phyloP scores from a whole-genome alignment of 1,140 invertebrate species.

The Drosophila parvula region DNA sequence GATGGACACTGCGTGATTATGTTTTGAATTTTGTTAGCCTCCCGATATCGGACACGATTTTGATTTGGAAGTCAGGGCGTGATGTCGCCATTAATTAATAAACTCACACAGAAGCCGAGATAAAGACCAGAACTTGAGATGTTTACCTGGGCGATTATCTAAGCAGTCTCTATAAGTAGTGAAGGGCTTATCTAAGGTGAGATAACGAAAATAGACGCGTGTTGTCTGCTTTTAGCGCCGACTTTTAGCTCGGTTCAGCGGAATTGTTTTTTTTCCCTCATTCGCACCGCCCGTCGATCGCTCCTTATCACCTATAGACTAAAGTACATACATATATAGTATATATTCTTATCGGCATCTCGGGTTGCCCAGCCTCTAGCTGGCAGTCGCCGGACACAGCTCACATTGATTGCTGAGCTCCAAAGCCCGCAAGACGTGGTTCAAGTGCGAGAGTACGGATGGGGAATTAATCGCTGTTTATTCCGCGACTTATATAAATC shows the following conservation, averaged over 20 bases:
- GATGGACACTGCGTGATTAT: conserved; percentile 32
- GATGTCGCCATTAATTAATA: conserved; percentile 9
- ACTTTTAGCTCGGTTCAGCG: conserved; percentile 2
- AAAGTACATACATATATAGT: too few relatives aligned
- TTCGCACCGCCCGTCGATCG: conserved; percentile 22
- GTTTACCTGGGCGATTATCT: background rate
- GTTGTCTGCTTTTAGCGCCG: conserved; percentile 18
- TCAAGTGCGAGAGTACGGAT: background rate
- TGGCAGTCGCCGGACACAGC: background rate
- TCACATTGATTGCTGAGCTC: conserved; percentile 27
- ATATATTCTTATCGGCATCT: conserved; percentile 19
- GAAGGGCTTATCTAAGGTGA: background rate
- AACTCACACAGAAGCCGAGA: conserved; percentile 39
- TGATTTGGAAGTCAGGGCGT: background rate
- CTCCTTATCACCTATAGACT: conserved; percentile 36
- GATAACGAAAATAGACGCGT: conserved; percentile 2
- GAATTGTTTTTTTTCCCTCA: conserved; percentile 10
- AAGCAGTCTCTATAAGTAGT: background rate
- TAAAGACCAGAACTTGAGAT: conserved; percentile 14
- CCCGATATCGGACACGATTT: background rate
- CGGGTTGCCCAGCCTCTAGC: background rate
- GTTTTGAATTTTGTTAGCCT: background rate
- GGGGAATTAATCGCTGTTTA: background rate
- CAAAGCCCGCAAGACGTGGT: conserved; percentile 21
- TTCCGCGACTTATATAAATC: background rate